Base-by-base conservation (phyloP, 1,140 invertebrate species). In the Melipona quadrifasciata region DNA sequence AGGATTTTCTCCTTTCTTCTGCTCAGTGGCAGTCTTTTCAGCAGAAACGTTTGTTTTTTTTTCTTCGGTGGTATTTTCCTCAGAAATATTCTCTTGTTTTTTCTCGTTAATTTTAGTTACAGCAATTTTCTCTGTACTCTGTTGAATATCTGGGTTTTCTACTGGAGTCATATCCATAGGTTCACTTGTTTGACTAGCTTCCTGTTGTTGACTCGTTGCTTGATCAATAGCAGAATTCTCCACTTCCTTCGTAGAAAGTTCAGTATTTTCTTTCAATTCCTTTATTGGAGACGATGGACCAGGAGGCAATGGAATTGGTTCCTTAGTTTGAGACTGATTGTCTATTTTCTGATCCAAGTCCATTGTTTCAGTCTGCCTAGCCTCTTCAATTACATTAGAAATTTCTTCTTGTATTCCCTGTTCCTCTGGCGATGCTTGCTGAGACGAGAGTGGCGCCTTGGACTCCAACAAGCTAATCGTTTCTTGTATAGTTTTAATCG, bases 401-500 rank as follows among this genome's bases (percentile, higher is more conserved):
- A 5, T 34, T 27, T 78, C 51, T 2, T 79, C 58, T 34, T 71
- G 12, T 14, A 53, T 57, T 1, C 77, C 51, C 8, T 51, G 16
- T 39, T 81, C 70, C 53, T 83, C 11, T 14, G 39, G 6, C 11
- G 67, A 27, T 0, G 24, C 21, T 17, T 91, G 84, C 31, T 92
- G 91, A 1, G 86, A 90, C 1, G 87, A 76, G 6, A 94, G 51
- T 2, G 95, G 93, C 27, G 95, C 95, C 88, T 96, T 97, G 0
- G 95, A 94, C 92, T 99, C 98, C 71, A 99, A 94, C 55, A 97
- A 95, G 91, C 97, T 96, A 78, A 99, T 98, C 55, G 97, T 97
- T 73, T 97, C 96, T 91, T 99, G 97, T 91, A 99, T 98, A 92
- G 96, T 97, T 91, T 97, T 97, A 17, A 99, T 98, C 1, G 97